Conservation (phyloP, 2,888 invertebrate species). For the Boloria euphrosyne region DNA sequence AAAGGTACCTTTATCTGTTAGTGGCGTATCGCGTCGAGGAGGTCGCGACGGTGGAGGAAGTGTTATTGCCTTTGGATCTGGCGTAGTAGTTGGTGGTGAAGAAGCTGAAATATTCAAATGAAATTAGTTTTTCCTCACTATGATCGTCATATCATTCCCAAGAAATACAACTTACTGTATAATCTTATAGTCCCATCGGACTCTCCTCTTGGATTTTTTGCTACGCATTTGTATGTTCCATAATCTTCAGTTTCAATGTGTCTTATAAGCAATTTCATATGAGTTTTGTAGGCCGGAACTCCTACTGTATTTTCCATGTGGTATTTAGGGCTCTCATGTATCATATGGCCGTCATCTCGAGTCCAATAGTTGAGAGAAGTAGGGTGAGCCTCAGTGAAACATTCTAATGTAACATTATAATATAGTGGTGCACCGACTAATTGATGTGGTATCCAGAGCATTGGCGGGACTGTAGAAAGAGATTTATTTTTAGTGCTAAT, state of each 20-base stretch:
- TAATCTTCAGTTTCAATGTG: slow-evolving; percentile 91
- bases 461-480: slow-evolving; percentile 90
- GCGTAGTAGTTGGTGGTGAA: slow-evolving; percentile 90
- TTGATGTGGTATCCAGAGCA: slow-evolving; percentile 96
- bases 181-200: slow-evolving; percentile 94
- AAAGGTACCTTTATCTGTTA: slow-evolving; percentile 72
- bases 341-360: slow-evolving; percentile 93
- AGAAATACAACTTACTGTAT: slow-evolving; percentile 87
- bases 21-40: slow-evolving; percentile 71
- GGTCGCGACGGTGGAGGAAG: slow-evolving; percentile 71
- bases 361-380: slow-evolving; percentile 96
- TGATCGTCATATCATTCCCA: background rate
- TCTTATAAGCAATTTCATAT: slow-evolving; percentile 92
- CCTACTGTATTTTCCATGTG: slow-evolving; percentile 88
- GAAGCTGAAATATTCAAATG: slow-evolving; percentile 80
- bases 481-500: slow-evolving; percentile 5
- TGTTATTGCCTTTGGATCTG: slow-evolving; percentile 86
- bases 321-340: slow-evolving; percentile 92
- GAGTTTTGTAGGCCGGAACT: slow-evolving; percentile 90
- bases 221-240: slow-evolving; percentile 93
- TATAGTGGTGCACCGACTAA: slow-evolving; percentile 92
- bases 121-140: background rate
- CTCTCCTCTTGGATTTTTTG: slow-evolving; percentile 95
- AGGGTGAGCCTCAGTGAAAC: slow-evolving; percentile 95
- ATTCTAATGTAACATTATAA: slow-evolving; percentile 92